Conservation (phyloP, 2,797 vertebrate species). For the Ctenosaura bakeri region DNA sequence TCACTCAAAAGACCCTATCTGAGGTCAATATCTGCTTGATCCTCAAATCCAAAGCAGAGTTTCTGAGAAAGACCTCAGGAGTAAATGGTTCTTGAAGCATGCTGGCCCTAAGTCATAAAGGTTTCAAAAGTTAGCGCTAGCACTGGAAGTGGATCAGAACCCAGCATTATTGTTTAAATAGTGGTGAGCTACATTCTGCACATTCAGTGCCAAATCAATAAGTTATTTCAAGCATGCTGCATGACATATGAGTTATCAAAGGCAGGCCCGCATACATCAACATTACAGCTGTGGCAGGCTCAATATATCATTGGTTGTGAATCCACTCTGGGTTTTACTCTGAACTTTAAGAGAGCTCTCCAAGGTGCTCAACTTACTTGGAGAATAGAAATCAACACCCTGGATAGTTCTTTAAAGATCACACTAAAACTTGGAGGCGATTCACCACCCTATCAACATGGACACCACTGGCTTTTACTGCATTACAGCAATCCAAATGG, state of each 20-base stretch:
- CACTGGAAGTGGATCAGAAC: neutral
- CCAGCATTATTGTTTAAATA: neutral
- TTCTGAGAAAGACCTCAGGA: neutral
- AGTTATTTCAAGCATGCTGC: neutral
- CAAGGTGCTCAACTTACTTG: too few species aligned
- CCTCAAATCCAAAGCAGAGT: neutral
- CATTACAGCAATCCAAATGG: neutral
- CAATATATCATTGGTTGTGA: too few species aligned
- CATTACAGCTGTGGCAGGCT: neutral
- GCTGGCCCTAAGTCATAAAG: neutral
- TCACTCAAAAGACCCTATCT: neutral
- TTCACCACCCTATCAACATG: too few species aligned
- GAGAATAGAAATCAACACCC: too few species aligned
- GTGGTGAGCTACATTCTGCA: neutral
- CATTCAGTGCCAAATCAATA: neutral
- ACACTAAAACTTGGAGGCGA: too few species aligned
- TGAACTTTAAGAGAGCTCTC: too few species aligned
- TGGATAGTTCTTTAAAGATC: too few species aligned
- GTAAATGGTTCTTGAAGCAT: neutral
- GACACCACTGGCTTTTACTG: too few species aligned
- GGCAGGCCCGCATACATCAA: neutral
- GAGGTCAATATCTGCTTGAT: neutral
- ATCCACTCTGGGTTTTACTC: too few species aligned
- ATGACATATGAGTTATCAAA: neutral
- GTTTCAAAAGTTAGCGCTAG: neutral